phyloP scores from a whole-genome alignment of 2,797 vertebrate species.

The Phrynocephalus vlangalii region DNA sequence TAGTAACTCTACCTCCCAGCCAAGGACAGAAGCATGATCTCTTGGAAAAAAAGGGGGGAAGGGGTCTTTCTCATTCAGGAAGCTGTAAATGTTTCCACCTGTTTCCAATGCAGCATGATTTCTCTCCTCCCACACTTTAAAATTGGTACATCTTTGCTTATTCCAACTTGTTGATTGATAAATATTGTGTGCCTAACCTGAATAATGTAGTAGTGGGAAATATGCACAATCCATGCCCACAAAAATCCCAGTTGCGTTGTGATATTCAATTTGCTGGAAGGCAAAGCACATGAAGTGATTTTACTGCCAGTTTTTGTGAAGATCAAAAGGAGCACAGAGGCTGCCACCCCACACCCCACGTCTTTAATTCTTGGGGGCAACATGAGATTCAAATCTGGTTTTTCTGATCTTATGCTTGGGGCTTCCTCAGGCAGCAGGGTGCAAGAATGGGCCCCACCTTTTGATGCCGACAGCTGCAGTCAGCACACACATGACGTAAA shows the following conservation, averaged over 20 bases:
- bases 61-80: slow-evolving; percentile 3
- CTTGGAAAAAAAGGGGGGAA: neutral
- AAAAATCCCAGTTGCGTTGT: neutral
- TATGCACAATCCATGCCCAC: neutral
- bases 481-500: neutral
- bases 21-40: neutral
- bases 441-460: neutral
- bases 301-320: neutral
- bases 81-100: slow-evolving; percentile 20
- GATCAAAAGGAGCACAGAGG: slow-evolving; percentile 17
- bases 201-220: neutral
- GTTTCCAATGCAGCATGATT: slow-evolving; percentile 10
- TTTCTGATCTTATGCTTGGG: neutral
- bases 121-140: neutral
- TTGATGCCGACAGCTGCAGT: neutral
- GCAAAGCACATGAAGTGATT: slow-evolving; percentile 24
- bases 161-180: neutral
- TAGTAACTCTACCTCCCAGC: neutral
- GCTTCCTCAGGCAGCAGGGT: neutral
- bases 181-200: neutral
- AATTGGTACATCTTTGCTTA: accelerated
- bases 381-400: neutral
- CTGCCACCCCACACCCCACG: slow-evolving; percentile 7
- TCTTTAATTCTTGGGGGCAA: slow-evolving; percentile 25
- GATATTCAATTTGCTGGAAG: neutral